Base-by-base conservation (phyloP, 2,797 vertebrate species). In the Acanthurus lineatus region DNA sequence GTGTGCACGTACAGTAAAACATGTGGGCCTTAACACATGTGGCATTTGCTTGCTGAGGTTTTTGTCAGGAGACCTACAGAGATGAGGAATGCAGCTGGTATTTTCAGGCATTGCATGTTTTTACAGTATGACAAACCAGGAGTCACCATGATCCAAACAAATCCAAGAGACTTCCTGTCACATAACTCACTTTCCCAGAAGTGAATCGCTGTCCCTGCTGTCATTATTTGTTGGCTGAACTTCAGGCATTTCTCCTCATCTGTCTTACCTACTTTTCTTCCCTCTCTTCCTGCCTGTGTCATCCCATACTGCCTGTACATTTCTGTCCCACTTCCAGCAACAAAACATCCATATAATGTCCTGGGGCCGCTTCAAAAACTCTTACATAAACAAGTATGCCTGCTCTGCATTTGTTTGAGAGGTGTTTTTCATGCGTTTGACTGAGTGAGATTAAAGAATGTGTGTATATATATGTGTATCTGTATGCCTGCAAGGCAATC, bases 351-450 rank as follows among this genome's bases (percentile, higher is more conserved):
- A 77, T 48, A 59, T 68, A 66, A 63, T 16, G 45, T 86, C 91
- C 89, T 22, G 9, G 1, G 32, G 91, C 82, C 1, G 69, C 86
- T 79, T 83, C 53, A 54, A 69, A 66, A 82, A 87, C 70, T 84
- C 78, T 93, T 93, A 91, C 75, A 77, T 93, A 93, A 93, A 78
- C 61, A 22, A 62, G 52, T 56, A 60, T 76, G 80, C 62, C 68
- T 71, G 64, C 57, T 73, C 72, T 80, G 76, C 61, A 72, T 84
- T 80, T 69, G 65, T 83, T 54, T 66, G 62, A 45, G 73, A 66
- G 77, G 48, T 69, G 60, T 63, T 76, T 28, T 79, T 82, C 59
- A 52, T 75, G 67, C 61, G 19, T 79, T 63, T 20, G 47, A 45
- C 65, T 75, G 66, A 69, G 64, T 60, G 54, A 79, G 52, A 60